Evolutionary conservation across 2,113 vertebrate genomes (phyloP), one percentile per base, ranked within the genome.

Genomic region (Urocynchramus pylzowi): DNA sequence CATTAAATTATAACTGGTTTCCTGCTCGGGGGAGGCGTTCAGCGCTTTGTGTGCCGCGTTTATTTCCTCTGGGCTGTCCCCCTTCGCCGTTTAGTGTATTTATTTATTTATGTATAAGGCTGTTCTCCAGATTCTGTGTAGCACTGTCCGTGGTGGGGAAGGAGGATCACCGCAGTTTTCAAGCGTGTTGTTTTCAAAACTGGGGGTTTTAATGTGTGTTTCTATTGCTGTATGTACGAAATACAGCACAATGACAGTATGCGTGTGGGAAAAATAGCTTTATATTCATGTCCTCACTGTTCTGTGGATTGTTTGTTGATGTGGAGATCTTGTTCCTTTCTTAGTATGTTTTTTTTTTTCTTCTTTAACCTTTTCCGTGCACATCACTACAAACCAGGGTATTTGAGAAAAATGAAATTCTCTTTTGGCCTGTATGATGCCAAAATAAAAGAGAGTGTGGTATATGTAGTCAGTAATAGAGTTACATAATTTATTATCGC

Each of bases 401-500:
- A 70, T 93, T 85, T 60, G 52, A 73, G 89, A 84, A 81, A 69
- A 63, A 86, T 9, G 13, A 30, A 50, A 53, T 87, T 53, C 31
- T 84, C 68, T 85, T 75, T 67, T 27, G 28, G 49, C 10, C 30
- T 37, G 6, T 61, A 13, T 70, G 54, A 65, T 91, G 47, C 94
- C 42, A 42, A 82, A 76, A 80, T 64, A 76, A n/a, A 75, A 70
- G 49, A 4, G 20, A 70, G 35, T 6, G 8, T 71, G 57, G 50
- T 94, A 15, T 27, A 33, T 75, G 53, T 73, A 84, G 80, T 56
- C 60, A 45, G 76, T 83, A 80, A 61, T 69, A 90, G 94, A 90
- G 94, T 97, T 97, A 97, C 95, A 81, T 97, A 97, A 97, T 96
- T 97, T 92, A 95, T 78, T 94, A 50, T 89, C 3, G 35, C 39